Evolutionary conservation across 1,140 invertebrate genomes (phyloP).

Genomic region (Orius insidiosus): DNA sequence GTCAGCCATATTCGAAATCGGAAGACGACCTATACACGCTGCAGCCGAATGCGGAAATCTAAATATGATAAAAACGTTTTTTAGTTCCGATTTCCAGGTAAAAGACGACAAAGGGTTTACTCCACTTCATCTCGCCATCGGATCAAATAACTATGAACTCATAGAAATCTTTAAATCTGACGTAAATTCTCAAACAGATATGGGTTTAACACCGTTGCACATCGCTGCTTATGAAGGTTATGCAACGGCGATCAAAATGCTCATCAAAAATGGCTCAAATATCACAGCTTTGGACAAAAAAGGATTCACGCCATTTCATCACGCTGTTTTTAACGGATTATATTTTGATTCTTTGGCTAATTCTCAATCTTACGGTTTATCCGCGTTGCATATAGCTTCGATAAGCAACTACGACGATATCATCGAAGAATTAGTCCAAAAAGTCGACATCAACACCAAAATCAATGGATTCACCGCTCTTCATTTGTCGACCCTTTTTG

Average conservation of each 20-base stretch:
- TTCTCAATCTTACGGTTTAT: too few relatives aligned
- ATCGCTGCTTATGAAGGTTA: conserved; percentile 16
- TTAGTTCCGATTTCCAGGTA: too few relatives aligned
- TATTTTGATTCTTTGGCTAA: too few relatives aligned
- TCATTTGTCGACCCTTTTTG: neutral
- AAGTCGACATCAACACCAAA: neutral
- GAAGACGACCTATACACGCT: too few relatives aligned
- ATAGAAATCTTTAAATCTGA: conserved; percentile 1
- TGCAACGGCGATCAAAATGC: conserved; percentile 21
- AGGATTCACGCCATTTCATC: conserved; percentile 29
- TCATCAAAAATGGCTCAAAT: conserved; percentile 28
- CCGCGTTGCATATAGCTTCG: too few relatives aligned
- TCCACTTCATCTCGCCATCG: too few relatives aligned
- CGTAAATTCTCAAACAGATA: conserved; percentile 12
- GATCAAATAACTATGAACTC: too few relatives aligned
- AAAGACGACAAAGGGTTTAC: too few relatives aligned
- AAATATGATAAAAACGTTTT: too few relatives aligned
- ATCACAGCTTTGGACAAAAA: conserved; percentile 29
- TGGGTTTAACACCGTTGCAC: conserved; percentile 5
- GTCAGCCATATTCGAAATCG: too few relatives aligned
- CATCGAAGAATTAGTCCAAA: neutral
- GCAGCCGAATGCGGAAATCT: too few relatives aligned
- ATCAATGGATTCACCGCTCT: neutral
- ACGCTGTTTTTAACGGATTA: conserved; percentile 11
- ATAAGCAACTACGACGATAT: neutral